phyloP scores from a whole-genome alignment of 1,140 invertebrate species.

The Alviniconcha marisindica region DNA sequence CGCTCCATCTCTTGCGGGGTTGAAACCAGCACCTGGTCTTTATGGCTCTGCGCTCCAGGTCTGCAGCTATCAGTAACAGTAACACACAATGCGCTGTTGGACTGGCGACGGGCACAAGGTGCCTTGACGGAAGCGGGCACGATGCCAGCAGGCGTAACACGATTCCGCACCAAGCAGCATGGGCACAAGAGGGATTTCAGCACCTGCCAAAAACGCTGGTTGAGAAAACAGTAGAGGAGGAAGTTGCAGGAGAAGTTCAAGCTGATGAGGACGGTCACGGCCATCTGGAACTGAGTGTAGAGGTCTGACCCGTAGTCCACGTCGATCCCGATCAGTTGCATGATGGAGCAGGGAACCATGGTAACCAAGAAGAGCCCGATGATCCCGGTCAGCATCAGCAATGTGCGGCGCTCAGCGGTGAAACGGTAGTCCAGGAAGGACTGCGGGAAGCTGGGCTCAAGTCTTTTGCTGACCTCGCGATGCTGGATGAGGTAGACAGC shows the following conservation, averaged over 20 bases:
- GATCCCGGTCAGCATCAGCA: constrained; percentile 41
- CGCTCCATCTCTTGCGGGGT: too few relatives aligned
- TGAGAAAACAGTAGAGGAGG: constrained; percentile 38
- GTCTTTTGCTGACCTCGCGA: not conserved
- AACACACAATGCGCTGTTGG: too few relatives aligned
- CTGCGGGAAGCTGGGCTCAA: not conserved
- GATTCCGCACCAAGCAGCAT: not conserved
- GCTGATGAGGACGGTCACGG: constrained; percentile 26
- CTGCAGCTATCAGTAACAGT: too few relatives aligned
- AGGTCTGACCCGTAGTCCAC: constrained; percentile 1
- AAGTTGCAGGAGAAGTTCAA: constrained; percentile 45
- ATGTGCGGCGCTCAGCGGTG: constrained; percentile 6
- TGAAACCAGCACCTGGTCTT: too few relatives aligned
- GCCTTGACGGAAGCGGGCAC: too few relatives aligned
- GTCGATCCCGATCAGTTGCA: constrained; percentile 33
- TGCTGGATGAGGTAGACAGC: constrained; percentile 29
- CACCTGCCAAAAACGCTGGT: constrained; percentile 32
- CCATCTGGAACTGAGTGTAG: constrained; percentile 28
- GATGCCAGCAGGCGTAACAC: not conserved
- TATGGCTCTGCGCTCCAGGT: too few relatives aligned
- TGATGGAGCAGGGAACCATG: constrained; percentile 42
- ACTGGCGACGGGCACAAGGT: too few relatives aligned
- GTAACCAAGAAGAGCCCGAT: constrained; percentile 35
- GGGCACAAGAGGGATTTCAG: constrained; percentile 21
- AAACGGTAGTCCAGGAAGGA: not conserved